Evolutionary conservation across 2,888 invertebrate genomes (phyloP).

Genomic region (Platypus cylindrus): DNA sequence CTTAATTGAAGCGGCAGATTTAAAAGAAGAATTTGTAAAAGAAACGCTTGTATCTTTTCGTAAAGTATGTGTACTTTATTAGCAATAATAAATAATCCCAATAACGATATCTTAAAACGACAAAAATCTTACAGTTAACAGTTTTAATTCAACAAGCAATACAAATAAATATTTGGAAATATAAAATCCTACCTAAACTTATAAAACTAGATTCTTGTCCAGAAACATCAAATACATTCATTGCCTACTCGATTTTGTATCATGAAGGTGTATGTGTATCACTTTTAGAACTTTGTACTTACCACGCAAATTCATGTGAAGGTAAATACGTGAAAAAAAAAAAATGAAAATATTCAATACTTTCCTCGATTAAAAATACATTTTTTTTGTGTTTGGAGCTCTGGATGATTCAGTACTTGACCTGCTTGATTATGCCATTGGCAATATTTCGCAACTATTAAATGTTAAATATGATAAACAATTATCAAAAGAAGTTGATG

Average conservation of each 20-base stretch:
- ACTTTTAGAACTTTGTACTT: constrained; percentile 70
- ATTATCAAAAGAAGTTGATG: too few relatives aligned
- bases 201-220: constrained; percentile 54
- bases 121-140: constrained; percentile 48
- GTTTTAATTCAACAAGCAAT: constrained; percentile 72
- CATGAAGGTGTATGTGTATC: constrained; percentile 54
- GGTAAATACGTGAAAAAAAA: too few relatives aligned
- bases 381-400: constrained; percentile 28
- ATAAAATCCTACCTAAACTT: constrained; percentile 67
- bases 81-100: not conserved
- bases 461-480: constrained; percentile 36
- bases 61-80: constrained; percentile 46
- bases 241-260: constrained; percentile 51
- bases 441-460: constrained; percentile 51
- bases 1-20: constrained; percentile 61
- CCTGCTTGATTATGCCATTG: constrained; percentile 68
- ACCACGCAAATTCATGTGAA: constrained; percentile 67
- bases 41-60: constrained; percentile 64
- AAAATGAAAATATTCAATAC: too few relatives aligned
- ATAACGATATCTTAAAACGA: too few relatives aligned
- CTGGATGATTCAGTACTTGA: constrained; percentile 67
- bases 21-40: constrained; percentile 75
- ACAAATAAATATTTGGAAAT: constrained; percentile 73
- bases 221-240: constrained; percentile 53
- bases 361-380: too few relatives aligned